phyloP scores from a whole-genome alignment of 1,140 invertebrate species.

The Pectinophora gossypiella region DNA sequence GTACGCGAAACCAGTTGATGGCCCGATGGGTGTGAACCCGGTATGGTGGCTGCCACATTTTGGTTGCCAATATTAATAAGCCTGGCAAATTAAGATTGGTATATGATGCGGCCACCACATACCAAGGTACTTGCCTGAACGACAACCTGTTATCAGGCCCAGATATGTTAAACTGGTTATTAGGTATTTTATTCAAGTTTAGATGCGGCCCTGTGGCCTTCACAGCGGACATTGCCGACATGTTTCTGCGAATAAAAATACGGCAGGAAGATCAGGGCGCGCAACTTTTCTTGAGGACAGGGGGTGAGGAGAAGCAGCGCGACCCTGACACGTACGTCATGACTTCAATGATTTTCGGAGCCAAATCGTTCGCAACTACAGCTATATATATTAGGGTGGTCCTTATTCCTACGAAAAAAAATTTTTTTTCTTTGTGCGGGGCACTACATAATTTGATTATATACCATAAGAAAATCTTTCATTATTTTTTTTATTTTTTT shows the following conservation, averaged over 20 bases:
- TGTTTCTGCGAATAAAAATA: constrained; percentile 47
- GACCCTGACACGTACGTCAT: constrained; percentile 25
- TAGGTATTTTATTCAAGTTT: constrained; percentile 38
- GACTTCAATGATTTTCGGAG: constrained; percentile 41
- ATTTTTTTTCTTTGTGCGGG: neutral
- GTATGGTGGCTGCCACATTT: constrained; percentile 44
- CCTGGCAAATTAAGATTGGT: constrained; percentile 31
- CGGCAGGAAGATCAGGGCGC: constrained; percentile 20
- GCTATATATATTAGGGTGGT: constrained; percentile 14
- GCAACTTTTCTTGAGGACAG: constrained; percentile 40
- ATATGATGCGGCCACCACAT: constrained; percentile 36
- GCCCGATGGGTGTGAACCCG: too few relatives aligned
- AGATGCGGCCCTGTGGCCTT: constrained; percentile 29
- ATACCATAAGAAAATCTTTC: neutral
- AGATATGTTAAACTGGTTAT: constrained; percentile 23
- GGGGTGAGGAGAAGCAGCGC: constrained; percentile 11
- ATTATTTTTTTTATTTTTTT: constrained; percentile 8
- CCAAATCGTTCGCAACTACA: constrained; percentile 29
- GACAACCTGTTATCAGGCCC: constrained; percentile 30
- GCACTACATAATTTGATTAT: neutral
- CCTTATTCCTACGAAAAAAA: neutral
- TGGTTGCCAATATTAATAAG: constrained; percentile 30
- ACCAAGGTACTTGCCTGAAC: constrained; percentile 25
- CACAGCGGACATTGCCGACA: constrained; percentile 42
- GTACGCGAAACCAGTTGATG: constrained; percentile 1